These are phyloP conservation scores for Drosophila repletoides DNA, from an alignment of 1,140 invertebrate genomes.

Conservation along the genomic window DNA sequence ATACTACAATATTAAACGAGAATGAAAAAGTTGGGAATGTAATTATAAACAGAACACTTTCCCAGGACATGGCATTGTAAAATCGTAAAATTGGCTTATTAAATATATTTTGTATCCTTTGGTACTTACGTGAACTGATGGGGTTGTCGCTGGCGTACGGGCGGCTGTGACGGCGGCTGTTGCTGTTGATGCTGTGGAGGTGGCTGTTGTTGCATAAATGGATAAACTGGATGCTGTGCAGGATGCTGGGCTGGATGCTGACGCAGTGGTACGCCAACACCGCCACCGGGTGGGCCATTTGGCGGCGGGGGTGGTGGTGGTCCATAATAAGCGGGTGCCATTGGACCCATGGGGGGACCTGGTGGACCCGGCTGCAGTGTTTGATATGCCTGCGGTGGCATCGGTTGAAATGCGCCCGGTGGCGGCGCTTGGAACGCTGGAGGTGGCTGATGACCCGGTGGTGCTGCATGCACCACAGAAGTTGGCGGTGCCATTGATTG, in stretches of 20 bases:
- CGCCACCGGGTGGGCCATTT: conserved; percentile 56
- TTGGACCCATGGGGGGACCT: conserved; percentile 77
- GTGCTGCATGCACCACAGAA: conserved; percentile 29
- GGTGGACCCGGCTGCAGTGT: conserved; percentile 83
- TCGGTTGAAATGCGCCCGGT: conserved; percentile 54
- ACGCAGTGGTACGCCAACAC: conserved; percentile 44
- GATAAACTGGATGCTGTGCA: conserved; percentile 64
- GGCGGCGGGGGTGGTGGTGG: conserved; percentile 68
- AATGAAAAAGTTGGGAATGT: too few relatives aligned
- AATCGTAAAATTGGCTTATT: too few relatives aligned
- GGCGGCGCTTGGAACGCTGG: conserved; percentile 59
- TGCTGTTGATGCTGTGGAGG: conserved; percentile 42
- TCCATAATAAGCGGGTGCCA: conserved; percentile 62
- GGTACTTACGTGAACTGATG: conserved; percentile 79
- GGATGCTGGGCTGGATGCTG: conserved; percentile 36
- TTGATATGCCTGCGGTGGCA: conserved; percentile 82
- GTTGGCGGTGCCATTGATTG: conserved; percentile 38
- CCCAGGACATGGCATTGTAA: too few relatives aligned
- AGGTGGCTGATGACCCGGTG: conserved; percentile 51
- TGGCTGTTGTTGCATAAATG: conserved; percentile 66
- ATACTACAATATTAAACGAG: too few relatives aligned
- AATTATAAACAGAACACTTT: too few relatives aligned
- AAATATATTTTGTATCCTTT: too few relatives aligned
- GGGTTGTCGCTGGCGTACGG: conserved; percentile 71
- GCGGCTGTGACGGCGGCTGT: conserved; percentile 54